Base-by-base conservation (phyloP, 2,888 invertebrate genomes). In the Melanostoma scalare region DNA sequence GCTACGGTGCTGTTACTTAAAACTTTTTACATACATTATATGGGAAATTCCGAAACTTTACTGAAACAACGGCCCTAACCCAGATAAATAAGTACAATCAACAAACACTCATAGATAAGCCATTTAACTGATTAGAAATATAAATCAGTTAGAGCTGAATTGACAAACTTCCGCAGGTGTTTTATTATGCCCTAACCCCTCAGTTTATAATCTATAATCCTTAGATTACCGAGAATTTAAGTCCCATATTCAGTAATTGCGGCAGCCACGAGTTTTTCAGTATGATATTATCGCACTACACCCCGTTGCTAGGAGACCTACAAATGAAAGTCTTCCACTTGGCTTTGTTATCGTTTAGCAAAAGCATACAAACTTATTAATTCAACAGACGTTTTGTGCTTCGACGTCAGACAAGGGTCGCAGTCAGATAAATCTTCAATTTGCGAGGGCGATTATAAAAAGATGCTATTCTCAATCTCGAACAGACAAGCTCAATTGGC, bases 301-400 rank as follows among this genome's bases (percentile, higher is more conserved):
- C 72, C 72, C 63, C 42, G 56, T 72, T 56, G 72, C 56, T 50
- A 69, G 50, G 55, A 38, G 31, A 35, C 10, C 20, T 6, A 5
- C 38, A 42, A 36, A 58, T 61, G 63, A 58, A 60, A 35, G 46
- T 6, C 42, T 61, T 48, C 53, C 76, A 77, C 61, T 77, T 72
- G 42, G 31, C 20, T 63, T 44, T 55, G 36, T 10, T 74, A 42
- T 55, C 5, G 30, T 44, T 10, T 36, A 33, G n/a, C 8, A 1
- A 60, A 33, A 46, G 40, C 69, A 75, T 69, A 68, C 79, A 75
- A 42, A 56, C 61, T 56, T 35, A 76, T 80, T 71, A 65, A 75
- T 20, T 20, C 20, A 10, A 38, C 33, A 35, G 31, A 3, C 48
- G 53, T 31, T 42, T 20, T 42, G 20, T 61, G 48, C 10, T 20